A percentile compares a stretch with the other conserved stretches of the same genome.
phyloP scores from a whole-genome alignment of 2,888 invertebrate genomes.

The Netelia virgata region DNA sequence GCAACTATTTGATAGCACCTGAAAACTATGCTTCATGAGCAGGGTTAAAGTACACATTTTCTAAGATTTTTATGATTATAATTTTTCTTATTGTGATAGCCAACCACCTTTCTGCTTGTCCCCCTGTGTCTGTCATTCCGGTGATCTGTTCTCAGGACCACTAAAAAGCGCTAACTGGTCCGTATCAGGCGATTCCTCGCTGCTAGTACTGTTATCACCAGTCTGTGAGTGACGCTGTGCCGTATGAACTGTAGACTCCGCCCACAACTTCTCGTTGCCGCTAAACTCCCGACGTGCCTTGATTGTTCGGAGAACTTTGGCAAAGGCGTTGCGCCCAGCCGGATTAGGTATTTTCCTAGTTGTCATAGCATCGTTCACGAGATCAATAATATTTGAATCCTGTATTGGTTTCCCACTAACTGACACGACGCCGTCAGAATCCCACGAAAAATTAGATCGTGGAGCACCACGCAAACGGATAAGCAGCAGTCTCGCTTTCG shows the following conservation, averaged over 20 bases:
- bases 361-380: conserved; percentile 53
- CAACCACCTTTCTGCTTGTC: background rate
- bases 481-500: background rate
- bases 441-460: background rate
- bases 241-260: conserved; percentile 24
- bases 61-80: no score
- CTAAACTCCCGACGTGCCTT: conserved; percentile 37
- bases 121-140: background rate
- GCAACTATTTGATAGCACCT: no score
- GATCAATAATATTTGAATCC: conserved; percentile 57
- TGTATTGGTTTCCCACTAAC: conserved; percentile 33
- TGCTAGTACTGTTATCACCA: background rate
- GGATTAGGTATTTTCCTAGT: conserved; percentile 28
- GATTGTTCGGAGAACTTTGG: conserved; percentile 30
- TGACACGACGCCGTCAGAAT: background rate
- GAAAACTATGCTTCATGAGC: no score
- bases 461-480: background rate
- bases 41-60: no score
- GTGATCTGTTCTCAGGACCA: conserved; percentile 16
- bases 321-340: conserved; percentile 29
- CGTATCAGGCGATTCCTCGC: conserved; percentile 3
- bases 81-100: conserved; percentile 29
- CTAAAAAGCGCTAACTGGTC: conserved; percentile 18
- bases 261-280: conserved; percentile 29
- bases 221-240: conserved; percentile 28